These are phyloP conservation scores for Anarrhichthys ocellatus DNA, from an alignment of 2,113 vertebrate species.

Conservation along the genomic window DNA sequence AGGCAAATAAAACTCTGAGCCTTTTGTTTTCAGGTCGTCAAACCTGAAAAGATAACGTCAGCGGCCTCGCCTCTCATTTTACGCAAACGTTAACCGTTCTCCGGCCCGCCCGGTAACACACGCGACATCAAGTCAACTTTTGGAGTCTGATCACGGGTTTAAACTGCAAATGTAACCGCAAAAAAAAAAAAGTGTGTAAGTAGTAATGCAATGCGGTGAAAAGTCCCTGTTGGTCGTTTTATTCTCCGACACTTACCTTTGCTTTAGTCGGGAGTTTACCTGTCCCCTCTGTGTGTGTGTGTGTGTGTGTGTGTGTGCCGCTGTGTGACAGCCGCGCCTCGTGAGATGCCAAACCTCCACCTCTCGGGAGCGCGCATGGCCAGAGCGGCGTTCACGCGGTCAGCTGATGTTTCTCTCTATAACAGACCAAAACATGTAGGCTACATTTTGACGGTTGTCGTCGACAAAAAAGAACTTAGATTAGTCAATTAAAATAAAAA, in stretches of 20 bases:
- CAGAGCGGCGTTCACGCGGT: not conserved
- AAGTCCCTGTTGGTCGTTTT: not conserved
- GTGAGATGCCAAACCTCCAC: not conserved
- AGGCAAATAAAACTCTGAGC: not conserved
- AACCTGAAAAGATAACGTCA: not conserved
- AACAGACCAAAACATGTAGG: not conserved
- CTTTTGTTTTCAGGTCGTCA: not conserved
- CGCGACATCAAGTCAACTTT: not conserved
- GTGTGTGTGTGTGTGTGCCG: not conserved
- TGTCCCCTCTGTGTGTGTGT: too few relatives aligned
- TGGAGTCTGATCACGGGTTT: not conserved
- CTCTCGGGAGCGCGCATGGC: conserved; percentile 1
- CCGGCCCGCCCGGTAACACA: not conserved
- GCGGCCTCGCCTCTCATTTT: not conserved
- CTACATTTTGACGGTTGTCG: not conserved
- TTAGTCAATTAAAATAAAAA: too few relatives aligned
- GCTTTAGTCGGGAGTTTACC: rapidly evolving
- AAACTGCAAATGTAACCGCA: not conserved
- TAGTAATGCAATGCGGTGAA: rapidly evolving
- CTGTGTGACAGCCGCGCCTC: not conserved
- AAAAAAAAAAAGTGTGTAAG: not conserved
- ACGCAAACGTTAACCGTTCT: not conserved
- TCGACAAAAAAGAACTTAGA: not conserved
- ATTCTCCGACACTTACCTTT: not conserved
- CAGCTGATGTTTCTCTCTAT: not conserved